These are phyloP conservation scores for Phymanthus crucifer DNA, from an alignment of 92 coral and sea anemone genomes.

Conservation along the genomic window DNA sequence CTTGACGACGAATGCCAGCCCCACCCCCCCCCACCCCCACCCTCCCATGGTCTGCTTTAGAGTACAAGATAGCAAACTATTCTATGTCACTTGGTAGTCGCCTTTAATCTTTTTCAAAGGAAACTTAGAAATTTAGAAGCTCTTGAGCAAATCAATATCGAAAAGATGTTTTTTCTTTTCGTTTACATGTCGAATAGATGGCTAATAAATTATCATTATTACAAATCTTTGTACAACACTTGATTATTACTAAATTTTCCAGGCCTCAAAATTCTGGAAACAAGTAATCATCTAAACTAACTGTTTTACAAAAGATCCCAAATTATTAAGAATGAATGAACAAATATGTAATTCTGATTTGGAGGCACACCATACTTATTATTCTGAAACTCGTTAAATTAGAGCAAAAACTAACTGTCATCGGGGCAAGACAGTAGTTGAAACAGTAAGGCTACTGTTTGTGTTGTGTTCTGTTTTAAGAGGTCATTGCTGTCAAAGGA, in stretches of 20 bases:
- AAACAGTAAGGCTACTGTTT: conserved; percentile 7
- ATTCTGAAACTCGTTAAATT: conserved; percentile 21
- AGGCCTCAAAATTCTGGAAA: conserved; percentile 31
- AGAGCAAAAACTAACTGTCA: conserved; percentile 26
- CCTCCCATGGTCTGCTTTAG: too few relatives aligned
- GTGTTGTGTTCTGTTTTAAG: conserved; percentile 9
- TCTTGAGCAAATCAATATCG: conserved; percentile 32
- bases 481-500: conserved; percentile 30
- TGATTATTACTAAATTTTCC: conserved; percentile 29
- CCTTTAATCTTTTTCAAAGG: conserved; percentile 25
- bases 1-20: too few relatives aligned
- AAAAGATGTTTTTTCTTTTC: conserved; percentile 33
- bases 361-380: not conserved
- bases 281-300: conserved; percentile 22
- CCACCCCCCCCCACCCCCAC: too few relatives aligned
- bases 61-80: not conserved
- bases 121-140: conserved; percentile 45
- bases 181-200: conserved; percentile 47
- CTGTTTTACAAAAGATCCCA: conserved; percentile 33
- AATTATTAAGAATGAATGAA: conserved; percentile 19
- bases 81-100: conserved; percentile 18
- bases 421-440: conserved; percentile 23
- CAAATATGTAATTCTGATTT: conserved; percentile 11
- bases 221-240: conserved; percentile 87
- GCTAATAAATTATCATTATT: conserved; percentile 83